Evolutionary conservation across 2,797 vertebrate species (phyloP), one percentile per base, ranked within the genome.

Genomic region (Alauda arvensis): DNA sequence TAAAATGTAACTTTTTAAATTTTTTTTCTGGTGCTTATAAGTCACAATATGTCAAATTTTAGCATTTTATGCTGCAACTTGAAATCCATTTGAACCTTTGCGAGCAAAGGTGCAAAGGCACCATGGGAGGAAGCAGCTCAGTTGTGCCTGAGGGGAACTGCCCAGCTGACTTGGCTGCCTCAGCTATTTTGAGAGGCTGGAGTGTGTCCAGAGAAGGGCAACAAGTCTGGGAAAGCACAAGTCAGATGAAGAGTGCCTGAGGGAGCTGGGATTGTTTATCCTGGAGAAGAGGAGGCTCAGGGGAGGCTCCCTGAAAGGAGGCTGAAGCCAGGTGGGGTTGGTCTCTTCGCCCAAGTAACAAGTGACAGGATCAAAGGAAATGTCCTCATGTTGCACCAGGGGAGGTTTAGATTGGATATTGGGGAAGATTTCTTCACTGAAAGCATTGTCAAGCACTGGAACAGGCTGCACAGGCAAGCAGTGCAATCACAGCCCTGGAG

Each of bases 231-330:
- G 2, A 29, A 63, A 51, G 57, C 39, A 63, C 33, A 46, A 4
- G 3, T 46, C 33, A 1, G 33, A 4, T 12, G 25, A 51, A 29
- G 15, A 57, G 8, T 1, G 1, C 1, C 29, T 51, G 51, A 63
- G 33, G 25, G 20, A 62, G 2, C 56, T 69, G 51, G 29, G 20
- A 0, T 0, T 49, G 37, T 51, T 62, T 23, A 14, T 0, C n/a
- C 37, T 45, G 45, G 39, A 56, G 56, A 14, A 51, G 20, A 33
- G 39, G 18, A 69, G 5, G 29, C 2, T 0, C 28, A 8, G 49
- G 14, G 20, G 18, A 62, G 14, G 72, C 28, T 45, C 10, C 62
- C 37, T 39, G 37, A 34, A 8, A 40, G n/a, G 49, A 49, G 61
- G 19, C 14, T 43, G 42, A 0, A 48, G n/a, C 42, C 15, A 14